Percentiles rank a stretch among this genome's conserved stretches.
Evolutionary conservation across 2,113 vertebrate species (phyloP).

Genomic region (Takifugu flavidus): DNA sequence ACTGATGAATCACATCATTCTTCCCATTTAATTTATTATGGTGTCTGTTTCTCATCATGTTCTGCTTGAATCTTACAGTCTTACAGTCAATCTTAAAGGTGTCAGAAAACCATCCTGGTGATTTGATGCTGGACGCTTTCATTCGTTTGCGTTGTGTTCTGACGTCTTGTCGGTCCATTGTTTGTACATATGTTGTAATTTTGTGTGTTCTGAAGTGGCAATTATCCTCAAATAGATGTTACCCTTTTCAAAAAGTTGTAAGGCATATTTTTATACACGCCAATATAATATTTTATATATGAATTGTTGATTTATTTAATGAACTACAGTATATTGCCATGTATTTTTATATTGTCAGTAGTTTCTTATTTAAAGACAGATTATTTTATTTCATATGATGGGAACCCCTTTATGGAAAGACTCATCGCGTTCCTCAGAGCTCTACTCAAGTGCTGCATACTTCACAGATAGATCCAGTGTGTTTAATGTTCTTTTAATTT

Average conservation of each 20-base stretch:
- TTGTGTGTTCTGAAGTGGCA: slow-evolving; percentile 71
- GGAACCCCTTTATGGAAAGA: slow-evolving; percentile 58
- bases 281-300: slow-evolving; percentile 81
- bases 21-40: slow-evolving; percentile 74
- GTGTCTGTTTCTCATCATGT: slow-evolving; percentile 63
- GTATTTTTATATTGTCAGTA: slow-evolving; percentile 82
- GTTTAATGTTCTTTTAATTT: slow-evolving; percentile 55
- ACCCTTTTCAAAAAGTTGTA: slow-evolving; percentile 75
- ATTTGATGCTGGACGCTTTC: slow-evolving; percentile 60
- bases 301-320: slow-evolving; percentile 80
- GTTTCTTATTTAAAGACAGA: slow-evolving; percentile 75
- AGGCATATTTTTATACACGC: slow-evolving; percentile 82
- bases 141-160: slow-evolving; percentile 48
- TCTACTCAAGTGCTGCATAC: slow-evolving; percentile 70
- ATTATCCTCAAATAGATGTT: slow-evolving; percentile 68
- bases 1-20: slow-evolving; percentile 60
- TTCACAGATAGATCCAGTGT: slow-evolving; percentile 49
- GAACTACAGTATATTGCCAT: slow-evolving; percentile 77
- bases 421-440: slow-evolving; percentile 54
- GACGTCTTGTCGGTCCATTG: slow-evolving; percentile 64
- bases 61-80: slow-evolving; percentile 62
- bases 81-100: slow-evolving; percentile 32
- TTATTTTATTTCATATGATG: slow-evolving; percentile 71
- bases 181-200: slow-evolving; percentile 71
- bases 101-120: slow-evolving; percentile 51